Percentiles rank a stretch among this genome's conserved stretches.
phyloP scores from a whole-genome alignment of 35 echinoderm and acorn worm genomes.

The Hemicentrotus pulcherrimus region DNA sequence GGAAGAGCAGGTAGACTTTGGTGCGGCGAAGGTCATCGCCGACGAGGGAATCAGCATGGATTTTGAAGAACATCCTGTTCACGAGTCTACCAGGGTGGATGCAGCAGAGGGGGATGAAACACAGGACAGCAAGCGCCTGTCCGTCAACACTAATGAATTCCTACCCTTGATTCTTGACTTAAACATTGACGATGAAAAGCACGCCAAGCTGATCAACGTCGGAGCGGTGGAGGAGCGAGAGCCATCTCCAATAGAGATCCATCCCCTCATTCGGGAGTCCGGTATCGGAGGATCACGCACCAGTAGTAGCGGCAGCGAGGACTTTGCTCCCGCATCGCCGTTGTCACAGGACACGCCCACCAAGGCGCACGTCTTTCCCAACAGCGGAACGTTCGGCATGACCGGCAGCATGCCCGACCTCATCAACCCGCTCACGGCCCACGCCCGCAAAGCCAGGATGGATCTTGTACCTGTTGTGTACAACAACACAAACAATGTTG shows the following conservation, averaged over 20 bases:
- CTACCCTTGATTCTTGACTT: constrained; percentile 45
- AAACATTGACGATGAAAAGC: constrained; percentile 35
- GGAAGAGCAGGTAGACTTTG: constrained; percentile 32
- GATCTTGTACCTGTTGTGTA: constrained; percentile 46
- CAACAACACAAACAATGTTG: constrained; percentile 6
- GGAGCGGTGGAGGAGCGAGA: background rate
- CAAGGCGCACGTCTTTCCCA: constrained; percentile 64
- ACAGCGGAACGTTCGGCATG: constrained; percentile 25
- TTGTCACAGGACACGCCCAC: constrained; percentile 41
- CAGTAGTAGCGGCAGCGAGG: constrained; percentile 58
- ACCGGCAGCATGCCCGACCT: constrained; percentile 65
- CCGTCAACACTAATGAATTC: constrained; percentile 30
- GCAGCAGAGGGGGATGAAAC: constrained; percentile 35
- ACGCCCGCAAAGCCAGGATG: constrained; percentile 52
- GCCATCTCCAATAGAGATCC: constrained; percentile 25
- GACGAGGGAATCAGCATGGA: constrained; percentile 71
- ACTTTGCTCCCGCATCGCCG: constrained; percentile 58
- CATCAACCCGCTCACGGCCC: constrained; percentile 41
- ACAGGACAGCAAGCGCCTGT: constrained; percentile 24
- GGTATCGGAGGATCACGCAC: constrained; percentile 61
- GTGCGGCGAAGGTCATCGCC: background rate
- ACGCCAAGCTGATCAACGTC: constrained; percentile 42
- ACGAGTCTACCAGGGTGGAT: constrained; percentile 57
- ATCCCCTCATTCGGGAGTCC: constrained; percentile 54
- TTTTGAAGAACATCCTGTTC: constrained; percentile 55